Percentiles rank a stretch among this genome's conserved stretches.
Evolutionary conservation across 2,888 invertebrate genomes (phyloP).

Genomic region (Salticus scenicus): DNA sequence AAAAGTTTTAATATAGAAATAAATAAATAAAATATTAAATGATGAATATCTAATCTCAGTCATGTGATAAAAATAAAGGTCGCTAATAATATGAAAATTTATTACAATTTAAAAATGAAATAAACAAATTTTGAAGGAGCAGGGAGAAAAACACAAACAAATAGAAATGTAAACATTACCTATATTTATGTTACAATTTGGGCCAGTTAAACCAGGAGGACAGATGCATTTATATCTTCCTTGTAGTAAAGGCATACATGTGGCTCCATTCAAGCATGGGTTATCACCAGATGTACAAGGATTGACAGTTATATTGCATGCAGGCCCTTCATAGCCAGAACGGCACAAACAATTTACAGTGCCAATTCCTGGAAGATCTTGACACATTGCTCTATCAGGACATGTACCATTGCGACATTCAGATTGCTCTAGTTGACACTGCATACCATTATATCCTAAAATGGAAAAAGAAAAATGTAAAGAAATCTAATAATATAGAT

Average conservation of each 20-base stretch:
- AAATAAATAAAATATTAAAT: background rate
- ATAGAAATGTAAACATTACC: slow-evolving; percentile 57
- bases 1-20: too few species aligned
- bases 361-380: slow-evolving; percentile 88
- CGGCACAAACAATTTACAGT: slow-evolving; percentile 95
- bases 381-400: slow-evolving; percentile 96
- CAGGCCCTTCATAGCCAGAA: slow-evolving; percentile 93
- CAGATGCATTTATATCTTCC: slow-evolving; percentile 96
- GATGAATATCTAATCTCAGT: background rate
- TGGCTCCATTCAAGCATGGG: slow-evolving; percentile 92
- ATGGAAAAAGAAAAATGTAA: background rate
- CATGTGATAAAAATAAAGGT: background rate
- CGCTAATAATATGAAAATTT: too few species aligned
- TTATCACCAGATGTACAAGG: slow-evolving; percentile 85
- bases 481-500: too few species aligned
- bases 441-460: slow-evolving; percentile 87
- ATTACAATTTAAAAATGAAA: background rate
- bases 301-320: slow-evolving; percentile 89
- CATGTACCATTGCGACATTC: slow-evolving; percentile 93
- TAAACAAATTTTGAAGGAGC: background rate
- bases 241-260: slow-evolving; percentile 87
- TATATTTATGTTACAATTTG: slow-evolving; percentile 91
- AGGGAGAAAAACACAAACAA: background rate
- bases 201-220: slow-evolving; percentile 97
- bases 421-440: slow-evolving; percentile 94